These are phyloP conservation scores for Neomicropteryx cornuta DNA, from an alignment of 1,140 invertebrate genomes.

Conservation along the genomic window DNA sequence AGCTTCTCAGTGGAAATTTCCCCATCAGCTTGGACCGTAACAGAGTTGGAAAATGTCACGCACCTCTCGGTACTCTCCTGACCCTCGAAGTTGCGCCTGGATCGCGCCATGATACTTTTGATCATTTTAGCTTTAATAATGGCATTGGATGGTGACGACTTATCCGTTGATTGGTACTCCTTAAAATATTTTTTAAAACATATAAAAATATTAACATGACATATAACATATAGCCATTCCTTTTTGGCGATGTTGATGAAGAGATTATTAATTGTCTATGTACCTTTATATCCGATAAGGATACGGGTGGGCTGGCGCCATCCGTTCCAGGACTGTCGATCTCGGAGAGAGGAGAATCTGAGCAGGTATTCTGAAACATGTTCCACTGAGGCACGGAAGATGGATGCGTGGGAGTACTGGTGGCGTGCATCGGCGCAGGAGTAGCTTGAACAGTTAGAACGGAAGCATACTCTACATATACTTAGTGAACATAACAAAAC, in stretches of 20 bases:
- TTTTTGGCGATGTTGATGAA: neutral
- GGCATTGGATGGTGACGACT: neutral
- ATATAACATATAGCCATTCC: neutral
- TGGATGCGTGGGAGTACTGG: slow-evolving; percentile 34
- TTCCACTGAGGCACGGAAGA: slow-evolving; percentile 22
- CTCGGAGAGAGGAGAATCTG: slow-evolving; percentile 35
- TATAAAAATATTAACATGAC: neutral
- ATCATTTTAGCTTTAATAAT: slow-evolving; percentile 21
- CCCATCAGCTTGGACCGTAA: slow-evolving; percentile 16
- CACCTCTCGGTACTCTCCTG: slow-evolving; percentile 31
- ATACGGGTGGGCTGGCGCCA: slow-evolving; percentile 25
- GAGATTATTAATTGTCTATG: neutral
- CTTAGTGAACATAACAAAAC: slow-evolving; percentile 5
- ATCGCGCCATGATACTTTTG: slow-evolving; percentile 24
- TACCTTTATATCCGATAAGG: slow-evolving; percentile 25
- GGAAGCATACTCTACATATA: slow-evolving; percentile 27
- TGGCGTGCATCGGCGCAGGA: slow-evolving; percentile 20
- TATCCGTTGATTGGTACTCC: neutral
- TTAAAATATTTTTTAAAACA: neutral
- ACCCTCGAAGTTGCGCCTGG: slow-evolving; percentile 19
- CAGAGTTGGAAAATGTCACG: slow-evolving; percentile 25
- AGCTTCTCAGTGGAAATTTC: too few relatives aligned
- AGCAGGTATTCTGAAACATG: slow-evolving; percentile 28
- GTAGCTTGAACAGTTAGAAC: slow-evolving; percentile 20
- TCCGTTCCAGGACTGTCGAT: slow-evolving; percentile 25